Conservation (phyloP, 53 echinoderm and acorn worm species). For the Patiria pectinifera region DNA sequence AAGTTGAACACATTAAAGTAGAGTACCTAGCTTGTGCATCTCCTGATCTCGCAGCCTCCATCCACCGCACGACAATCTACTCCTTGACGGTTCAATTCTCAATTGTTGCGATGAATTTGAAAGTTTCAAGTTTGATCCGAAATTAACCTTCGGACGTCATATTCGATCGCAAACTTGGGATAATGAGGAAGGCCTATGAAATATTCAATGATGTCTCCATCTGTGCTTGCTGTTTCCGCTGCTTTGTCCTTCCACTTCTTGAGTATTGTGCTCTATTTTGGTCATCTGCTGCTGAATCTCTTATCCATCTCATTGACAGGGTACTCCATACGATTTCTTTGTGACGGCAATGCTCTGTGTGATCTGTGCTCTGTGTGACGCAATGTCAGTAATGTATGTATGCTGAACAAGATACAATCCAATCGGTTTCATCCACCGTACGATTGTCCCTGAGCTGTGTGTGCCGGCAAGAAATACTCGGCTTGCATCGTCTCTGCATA, state of each 20-base stretch:
- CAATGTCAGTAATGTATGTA: constrained; percentile 1
- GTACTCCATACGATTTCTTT: not conserved
- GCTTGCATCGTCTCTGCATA: not conserved
- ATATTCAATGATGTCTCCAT: not conserved
- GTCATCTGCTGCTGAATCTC: too few species aligned
- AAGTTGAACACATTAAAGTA: not conserved
- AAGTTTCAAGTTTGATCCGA: not conserved
- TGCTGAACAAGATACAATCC: not conserved
- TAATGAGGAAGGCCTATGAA: not conserved
- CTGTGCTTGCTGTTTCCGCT: not conserved
- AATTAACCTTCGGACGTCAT: not conserved
- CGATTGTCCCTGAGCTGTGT: not conserved
- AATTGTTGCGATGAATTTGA: not conserved
- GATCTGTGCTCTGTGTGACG: not conserved
- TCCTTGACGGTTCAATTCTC: not conserved
- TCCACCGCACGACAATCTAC: not conserved
- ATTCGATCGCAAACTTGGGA: not conserved
- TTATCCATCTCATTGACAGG: too few species aligned
- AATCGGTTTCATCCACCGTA: not conserved
- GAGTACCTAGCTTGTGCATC: not conserved
- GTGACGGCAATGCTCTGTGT: constrained; percentile 12
- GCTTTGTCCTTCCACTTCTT: too few species aligned
- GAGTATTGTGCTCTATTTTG: too few species aligned
- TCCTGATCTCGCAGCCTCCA: not conserved
- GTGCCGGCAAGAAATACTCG: not conserved